Evolutionary conservation across 2,797 vertebrate species (phyloP).

Genomic region (Sebastes matsubarae): DNA sequence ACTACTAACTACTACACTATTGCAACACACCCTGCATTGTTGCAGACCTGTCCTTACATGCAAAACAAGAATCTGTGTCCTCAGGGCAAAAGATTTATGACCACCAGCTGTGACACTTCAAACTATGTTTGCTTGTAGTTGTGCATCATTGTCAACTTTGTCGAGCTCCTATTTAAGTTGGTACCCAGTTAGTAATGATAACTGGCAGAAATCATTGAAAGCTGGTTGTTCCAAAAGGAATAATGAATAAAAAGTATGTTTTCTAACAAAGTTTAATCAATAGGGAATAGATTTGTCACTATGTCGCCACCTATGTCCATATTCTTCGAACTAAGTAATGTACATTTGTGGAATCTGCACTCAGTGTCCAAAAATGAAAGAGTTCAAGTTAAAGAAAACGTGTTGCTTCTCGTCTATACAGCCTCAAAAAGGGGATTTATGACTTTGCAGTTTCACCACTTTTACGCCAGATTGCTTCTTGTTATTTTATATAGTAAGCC

Average conservation of each 20-base stretch:
- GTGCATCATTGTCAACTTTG: constrained; percentile 14
- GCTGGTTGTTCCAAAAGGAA: not conserved
- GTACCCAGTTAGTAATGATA: not conserved
- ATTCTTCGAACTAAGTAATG: not conserved
- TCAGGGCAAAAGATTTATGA: constrained; percentile 34
- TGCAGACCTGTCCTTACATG: constrained; percentile 33
- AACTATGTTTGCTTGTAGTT: constrained; percentile 9
- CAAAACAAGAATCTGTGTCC: constrained; percentile 40
- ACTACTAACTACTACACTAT: too few relatives aligned
- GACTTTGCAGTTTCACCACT: constrained; percentile 58
- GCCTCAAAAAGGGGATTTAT: constrained; percentile 47
- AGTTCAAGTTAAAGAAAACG: not conserved
- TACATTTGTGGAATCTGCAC: not conserved
- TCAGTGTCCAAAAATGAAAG: not conserved
- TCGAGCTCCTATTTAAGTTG: not conserved
- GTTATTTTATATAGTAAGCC: constrained; percentile 61
- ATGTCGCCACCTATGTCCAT: not conserved
- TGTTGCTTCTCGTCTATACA: not conserved
- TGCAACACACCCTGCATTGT: not conserved
- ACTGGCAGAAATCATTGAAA: not conserved
- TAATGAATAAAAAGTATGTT: not conserved
- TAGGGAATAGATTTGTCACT: not conserved
- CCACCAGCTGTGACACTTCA: constrained; percentile 47
- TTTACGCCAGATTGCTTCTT: constrained; percentile 63
- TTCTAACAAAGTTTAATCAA: not conserved